phyloP scores from a whole-genome alignment of 2,113 vertebrate species.

The Daubentonia madagascariensis region DNA sequence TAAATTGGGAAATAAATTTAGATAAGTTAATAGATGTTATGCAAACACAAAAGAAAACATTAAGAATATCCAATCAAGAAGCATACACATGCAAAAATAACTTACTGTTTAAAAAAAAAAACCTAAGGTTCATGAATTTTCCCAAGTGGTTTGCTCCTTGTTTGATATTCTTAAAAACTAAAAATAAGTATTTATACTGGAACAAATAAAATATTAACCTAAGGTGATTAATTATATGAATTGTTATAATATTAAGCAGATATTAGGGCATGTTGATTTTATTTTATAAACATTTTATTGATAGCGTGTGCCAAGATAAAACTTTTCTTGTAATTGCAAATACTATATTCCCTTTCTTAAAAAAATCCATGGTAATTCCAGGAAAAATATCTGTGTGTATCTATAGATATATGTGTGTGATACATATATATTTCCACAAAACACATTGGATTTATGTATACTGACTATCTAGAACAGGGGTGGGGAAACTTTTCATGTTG shows the following conservation, averaged over 20 bases:
- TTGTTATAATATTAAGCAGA: neutral
- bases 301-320: neutral
- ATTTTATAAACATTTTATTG: neutral
- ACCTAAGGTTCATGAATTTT: neutral
- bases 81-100: neutral
- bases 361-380: neutral
- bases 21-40: neutral
- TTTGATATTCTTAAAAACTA: neutral
- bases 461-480: neutral
- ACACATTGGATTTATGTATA: neutral
- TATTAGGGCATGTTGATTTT: neutral
- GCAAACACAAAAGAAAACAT: neutral
- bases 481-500: too few relatives aligned
- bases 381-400: neutral
- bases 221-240: neutral
- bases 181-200: neutral
- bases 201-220: neutral
- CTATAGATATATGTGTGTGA: neutral
- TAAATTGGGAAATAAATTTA: conserved; percentile 19
- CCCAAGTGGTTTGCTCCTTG: neutral
- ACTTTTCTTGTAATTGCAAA: neutral
- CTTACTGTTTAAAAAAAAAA: neutral
- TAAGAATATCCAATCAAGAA: neutral
- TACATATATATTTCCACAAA: neutral
- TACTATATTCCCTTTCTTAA: neutral